Percentiles rank a stretch among this genome's conserved stretches.
Evolutionary conservation across 2,113 vertebrate species (phyloP).

Genomic region (Zootoca vivipara): DNA sequence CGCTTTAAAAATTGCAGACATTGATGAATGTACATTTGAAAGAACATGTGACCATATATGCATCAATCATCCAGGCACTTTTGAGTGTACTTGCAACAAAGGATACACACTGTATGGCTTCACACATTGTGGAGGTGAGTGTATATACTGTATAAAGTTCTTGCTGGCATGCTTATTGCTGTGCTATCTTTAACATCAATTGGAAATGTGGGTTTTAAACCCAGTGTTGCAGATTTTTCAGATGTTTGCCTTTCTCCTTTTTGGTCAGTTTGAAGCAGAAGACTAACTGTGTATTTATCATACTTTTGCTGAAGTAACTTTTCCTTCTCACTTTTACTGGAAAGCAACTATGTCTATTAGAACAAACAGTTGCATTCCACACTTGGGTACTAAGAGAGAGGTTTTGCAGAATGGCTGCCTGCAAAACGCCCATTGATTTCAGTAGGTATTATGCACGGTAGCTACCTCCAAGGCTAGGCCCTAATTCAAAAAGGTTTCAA

Average conservation of each 20-base stretch:
- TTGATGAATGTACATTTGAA: conserved; percentile 97
- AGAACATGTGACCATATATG: conserved; percentile 95
- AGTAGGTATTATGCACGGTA: background rate
- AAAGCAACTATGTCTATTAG: background rate
- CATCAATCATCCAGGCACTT: conserved; percentile 91
- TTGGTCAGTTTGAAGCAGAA: background rate
- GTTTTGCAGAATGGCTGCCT: conserved; percentile 1
- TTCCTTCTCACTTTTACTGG: rapidly evolving
- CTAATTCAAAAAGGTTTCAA: background rate
- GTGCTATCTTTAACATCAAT: background rate
- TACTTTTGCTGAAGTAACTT: background rate
- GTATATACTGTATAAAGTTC: background rate
- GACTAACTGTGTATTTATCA: background rate
- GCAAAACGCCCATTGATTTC: background rate
- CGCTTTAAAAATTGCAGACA: conserved; percentile 84
- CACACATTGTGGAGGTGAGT: conserved; percentile 95
- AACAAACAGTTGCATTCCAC: conserved; percentile 7
- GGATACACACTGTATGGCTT: conserved; percentile 94
- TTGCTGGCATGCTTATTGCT: rapidly evolving
- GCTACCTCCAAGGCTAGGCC: background rate
- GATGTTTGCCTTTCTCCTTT: background rate
- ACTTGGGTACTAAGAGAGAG: background rate
- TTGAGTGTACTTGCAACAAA: conserved; percentile 90
- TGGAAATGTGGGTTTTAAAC: background rate
- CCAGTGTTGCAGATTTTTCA: rapidly evolving